Conservation (phyloP, 2,888 invertebrate species). For the Sisyra terminalis region DNA sequence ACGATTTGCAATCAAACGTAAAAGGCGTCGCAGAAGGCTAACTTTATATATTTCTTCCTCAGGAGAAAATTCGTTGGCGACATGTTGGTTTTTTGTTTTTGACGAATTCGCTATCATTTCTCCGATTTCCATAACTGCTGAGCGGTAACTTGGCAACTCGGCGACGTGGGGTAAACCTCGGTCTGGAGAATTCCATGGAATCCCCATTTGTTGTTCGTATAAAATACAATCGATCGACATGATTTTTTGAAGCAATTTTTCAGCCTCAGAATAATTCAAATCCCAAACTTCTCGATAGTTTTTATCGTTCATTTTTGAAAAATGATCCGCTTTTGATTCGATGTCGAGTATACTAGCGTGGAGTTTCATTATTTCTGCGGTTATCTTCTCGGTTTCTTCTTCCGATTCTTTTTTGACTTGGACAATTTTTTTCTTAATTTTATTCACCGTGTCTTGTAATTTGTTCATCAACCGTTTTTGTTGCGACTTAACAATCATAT, state of each 20-base stretch:
- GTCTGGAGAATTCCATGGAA: constrained; percentile 35
- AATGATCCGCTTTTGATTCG: constrained; percentile 50
- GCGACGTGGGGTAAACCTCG: constrained; percentile 23
- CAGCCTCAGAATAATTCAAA: constrained; percentile 36
- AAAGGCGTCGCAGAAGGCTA: constrained; percentile 38
- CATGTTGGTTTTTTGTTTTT: neutral
- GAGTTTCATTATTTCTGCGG: constrained; percentile 47
- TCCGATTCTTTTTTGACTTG: constrained; percentile 48
- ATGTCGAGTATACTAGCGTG: constrained; percentile 49
- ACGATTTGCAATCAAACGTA: constrained; percentile 49
- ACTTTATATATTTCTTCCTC: constrained; percentile 8
- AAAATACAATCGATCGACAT: constrained; percentile 38
- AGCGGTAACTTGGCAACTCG: constrained; percentile 29
- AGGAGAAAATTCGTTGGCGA: constrained; percentile 12
- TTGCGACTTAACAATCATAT: constrained; percentile 58
- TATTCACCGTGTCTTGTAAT: constrained; percentile 53
- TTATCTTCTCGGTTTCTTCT: constrained; percentile 47
- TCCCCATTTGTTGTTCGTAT: constrained; percentile 43
- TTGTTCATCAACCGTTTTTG: constrained; percentile 63
- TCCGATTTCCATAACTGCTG: constrained; percentile 8
- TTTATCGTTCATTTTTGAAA: constrained; percentile 43
- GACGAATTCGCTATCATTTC: neutral
- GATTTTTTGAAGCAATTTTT: constrained; percentile 33
- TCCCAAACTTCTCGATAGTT: constrained; percentile 43
- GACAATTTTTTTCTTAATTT: constrained; percentile 43